A percentile compares a stretch with the other conserved stretches of the same genome.
These are phyloP conservation scores for Acrocera orbiculus DNA, from an alignment of 2,888 invertebrate species.

Conservation along the genomic window DNA sequence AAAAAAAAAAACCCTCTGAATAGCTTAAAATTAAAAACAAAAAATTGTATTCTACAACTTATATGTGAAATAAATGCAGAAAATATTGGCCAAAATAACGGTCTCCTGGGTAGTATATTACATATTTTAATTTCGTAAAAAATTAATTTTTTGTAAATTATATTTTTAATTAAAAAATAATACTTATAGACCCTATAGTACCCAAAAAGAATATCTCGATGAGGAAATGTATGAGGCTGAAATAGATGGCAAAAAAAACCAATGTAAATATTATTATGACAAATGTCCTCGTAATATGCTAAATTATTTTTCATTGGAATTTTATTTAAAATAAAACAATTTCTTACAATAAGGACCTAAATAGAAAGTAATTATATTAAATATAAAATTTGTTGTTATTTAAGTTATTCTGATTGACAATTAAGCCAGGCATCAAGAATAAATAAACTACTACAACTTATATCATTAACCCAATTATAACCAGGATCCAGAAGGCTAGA, in stretches of 20 bases:
- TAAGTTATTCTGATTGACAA: too few species aligned
- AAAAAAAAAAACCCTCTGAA: neutral
- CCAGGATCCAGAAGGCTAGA: too few species aligned
- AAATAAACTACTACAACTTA: too few species aligned
- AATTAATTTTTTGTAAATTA: neutral
- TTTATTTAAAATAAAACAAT: too few species aligned
- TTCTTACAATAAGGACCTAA: too few species aligned
- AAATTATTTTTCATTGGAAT: constrained; percentile 19
- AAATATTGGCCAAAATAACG: constrained; percentile 32
- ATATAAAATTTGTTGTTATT: too few species aligned
- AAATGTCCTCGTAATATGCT: constrained; percentile 38
- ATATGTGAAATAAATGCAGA: constrained; percentile 45
- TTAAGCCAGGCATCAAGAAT: too few species aligned
- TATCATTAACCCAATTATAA: too few species aligned
- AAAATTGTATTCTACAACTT: constrained; percentile 41
- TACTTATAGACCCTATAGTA: constrained; percentile 39
- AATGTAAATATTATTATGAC: constrained; percentile 35
- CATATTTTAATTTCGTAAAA: constrained; percentile 52
- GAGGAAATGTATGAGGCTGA: constrained; percentile 40
- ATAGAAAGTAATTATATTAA: too few species aligned
- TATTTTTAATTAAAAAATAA: neutral
- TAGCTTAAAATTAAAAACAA: constrained; percentile 34
- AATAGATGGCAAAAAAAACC: constrained; percentile 33
- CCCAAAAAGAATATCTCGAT: constrained; percentile 36
- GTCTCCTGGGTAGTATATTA: constrained; percentile 47